These are phyloP conservation scores for Lymantria monacha DNA, from an alignment of 2,888 invertebrate species.

Conservation along the genomic window DNA sequence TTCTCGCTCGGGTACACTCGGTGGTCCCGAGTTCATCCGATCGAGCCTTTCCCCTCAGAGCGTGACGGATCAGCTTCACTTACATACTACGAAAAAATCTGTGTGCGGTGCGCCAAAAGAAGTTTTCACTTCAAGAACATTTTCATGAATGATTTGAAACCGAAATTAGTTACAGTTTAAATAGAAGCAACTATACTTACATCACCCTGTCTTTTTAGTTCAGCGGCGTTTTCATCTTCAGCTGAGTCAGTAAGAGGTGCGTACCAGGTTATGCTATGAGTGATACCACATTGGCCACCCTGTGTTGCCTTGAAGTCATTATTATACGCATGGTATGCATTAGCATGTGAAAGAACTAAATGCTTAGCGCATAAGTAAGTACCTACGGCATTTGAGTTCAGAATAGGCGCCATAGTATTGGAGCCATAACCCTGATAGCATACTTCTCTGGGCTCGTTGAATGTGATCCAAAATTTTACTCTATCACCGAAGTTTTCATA, in stretches of 20 bases:
- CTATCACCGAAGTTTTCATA: conserved; percentile 71
- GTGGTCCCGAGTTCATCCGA: too few species aligned
- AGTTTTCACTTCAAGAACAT: not conserved
- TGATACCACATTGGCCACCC: conserved; percentile 43
- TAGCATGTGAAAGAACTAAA: conserved; percentile 78
- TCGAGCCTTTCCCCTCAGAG: too few species aligned
- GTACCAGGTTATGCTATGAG: conserved; percentile 40
- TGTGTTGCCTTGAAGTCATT: conserved; percentile 47
- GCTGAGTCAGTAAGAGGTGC: conserved; percentile 48
- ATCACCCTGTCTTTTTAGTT: conserved; percentile 35
- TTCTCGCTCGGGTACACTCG: too few species aligned
- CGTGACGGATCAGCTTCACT: too few species aligned
- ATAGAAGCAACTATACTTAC: conserved; percentile 2
- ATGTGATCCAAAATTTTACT: conserved; percentile 79
- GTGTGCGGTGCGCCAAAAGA: not conserved
- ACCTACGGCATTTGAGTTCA: conserved; percentile 61
- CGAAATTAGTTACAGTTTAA: too few species aligned
- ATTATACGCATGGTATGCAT: conserved; percentile 60
- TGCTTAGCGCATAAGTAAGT: conserved; percentile 75
- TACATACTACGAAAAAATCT: too few species aligned
- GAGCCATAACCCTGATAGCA: conserved; percentile 66
- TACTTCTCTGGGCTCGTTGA: conserved; percentile 77
- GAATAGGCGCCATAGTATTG: conserved; percentile 44
- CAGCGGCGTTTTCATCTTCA: conserved; percentile 58
- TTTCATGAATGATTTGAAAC: not conserved